Evolutionary conservation across 2,113 vertebrate species (phyloP).

Genomic region (Perca flavescens): DNA sequence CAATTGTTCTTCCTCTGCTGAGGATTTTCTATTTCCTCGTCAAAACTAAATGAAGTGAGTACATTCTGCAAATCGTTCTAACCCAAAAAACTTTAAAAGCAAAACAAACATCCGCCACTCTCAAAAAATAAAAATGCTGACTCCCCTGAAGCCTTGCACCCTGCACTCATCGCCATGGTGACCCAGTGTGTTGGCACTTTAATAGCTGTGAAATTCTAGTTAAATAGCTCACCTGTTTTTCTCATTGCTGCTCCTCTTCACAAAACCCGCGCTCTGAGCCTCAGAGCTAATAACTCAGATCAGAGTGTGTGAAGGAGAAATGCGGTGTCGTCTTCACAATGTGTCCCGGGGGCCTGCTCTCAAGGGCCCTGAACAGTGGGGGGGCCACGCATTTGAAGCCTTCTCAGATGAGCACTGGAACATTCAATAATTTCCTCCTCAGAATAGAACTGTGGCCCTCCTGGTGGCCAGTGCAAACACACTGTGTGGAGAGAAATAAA

Average conservation of each 20-base stretch:
- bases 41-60: not conserved
- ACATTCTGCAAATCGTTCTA: not conserved
- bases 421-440: conserved; percentile 57
- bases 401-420: conserved; percentile 62
- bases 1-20: not conserved
- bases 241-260: conserved; percentile 70
- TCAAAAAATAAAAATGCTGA: conserved; percentile 30
- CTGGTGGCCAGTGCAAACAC: conserved; percentile 47
- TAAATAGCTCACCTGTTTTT: conserved; percentile 81
- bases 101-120: conserved; percentile 18
- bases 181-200: conserved; percentile 68
- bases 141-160: conserved; percentile 3
- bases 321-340: conserved; percentile 63
- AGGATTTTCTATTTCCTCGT: not conserved
- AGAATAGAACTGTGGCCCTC: conserved; percentile 49
- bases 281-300: conserved; percentile 67
- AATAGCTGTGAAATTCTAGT: conserved; percentile 70
- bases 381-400: conserved; percentile 50
- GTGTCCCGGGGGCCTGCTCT: conserved; percentile 51
- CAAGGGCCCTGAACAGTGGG: conserved; percentile 41
- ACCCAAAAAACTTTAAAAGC: not conserved
- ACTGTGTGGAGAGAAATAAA: conserved; percentile 50
- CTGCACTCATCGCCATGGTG: conserved; percentile 40
- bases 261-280: conserved; percentile 46
- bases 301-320: conserved; percentile 64